Evolutionary conservation across 2,113 vertebrate genomes (phyloP).

Genomic region (Callipepla californica): DNA sequence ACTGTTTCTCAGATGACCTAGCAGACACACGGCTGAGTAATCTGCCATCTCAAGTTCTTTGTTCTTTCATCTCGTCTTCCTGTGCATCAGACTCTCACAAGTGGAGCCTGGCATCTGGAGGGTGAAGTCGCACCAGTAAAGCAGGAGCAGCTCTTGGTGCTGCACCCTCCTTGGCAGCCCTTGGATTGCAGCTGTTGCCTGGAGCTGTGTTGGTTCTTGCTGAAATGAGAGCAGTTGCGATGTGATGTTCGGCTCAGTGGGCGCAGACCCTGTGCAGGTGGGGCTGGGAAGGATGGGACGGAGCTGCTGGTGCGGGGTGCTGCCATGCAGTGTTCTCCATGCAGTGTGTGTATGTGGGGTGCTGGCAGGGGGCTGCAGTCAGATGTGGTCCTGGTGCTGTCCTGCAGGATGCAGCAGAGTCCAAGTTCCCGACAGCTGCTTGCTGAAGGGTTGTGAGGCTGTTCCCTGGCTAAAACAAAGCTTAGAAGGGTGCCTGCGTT

Average conservation of each 20-base stretch:
- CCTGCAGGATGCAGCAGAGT: background rate
- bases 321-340: background rate
- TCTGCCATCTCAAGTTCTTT: slow-evolving; percentile 44
- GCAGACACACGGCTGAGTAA: background rate
- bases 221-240: background rate
- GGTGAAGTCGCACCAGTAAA: background rate
- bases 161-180: background rate
- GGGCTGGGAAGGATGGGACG: background rate
- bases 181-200: slow-evolving; percentile 23
- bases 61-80: slow-evolving; percentile 20
- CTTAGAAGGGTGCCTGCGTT: background rate
- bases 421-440: background rate
- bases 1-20: slow-evolving; percentile 45
- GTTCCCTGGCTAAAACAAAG: background rate
- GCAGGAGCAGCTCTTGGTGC: background rate
- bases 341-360: background rate
- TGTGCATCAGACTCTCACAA: accelerated
- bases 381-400: background rate
- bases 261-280: background rate
- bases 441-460: background rate
- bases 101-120: background rate
- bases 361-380: accelerated
- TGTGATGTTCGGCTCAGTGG: slow-evolving; percentile 2
- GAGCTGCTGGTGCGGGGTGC: background rate
- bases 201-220: slow-evolving; percentile 33